Evolutionary conservation across 1,140 invertebrate genomes (phyloP), one percentile per base, ranked within the genome.

Genomic region (Pogonognathellus flavescens): DNA sequence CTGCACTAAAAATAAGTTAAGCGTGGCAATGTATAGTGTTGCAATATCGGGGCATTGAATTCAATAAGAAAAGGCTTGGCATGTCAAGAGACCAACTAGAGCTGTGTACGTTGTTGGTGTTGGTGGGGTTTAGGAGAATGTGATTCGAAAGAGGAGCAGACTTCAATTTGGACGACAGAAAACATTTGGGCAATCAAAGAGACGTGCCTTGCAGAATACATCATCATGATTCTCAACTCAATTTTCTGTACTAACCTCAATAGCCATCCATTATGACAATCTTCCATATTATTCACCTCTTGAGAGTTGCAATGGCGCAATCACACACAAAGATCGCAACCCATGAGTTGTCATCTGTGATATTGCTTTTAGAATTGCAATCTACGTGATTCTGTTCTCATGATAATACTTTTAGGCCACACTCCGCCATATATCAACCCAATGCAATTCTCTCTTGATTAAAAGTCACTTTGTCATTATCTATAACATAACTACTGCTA

Each of bases 171-270:
- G 62, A 66, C 25, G 62, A 66, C 62, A 66, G 18, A 62, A 20
- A 66, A 20, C 62, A 66, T 66, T 66, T 66, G 62, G 25, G 22
- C 62, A 66, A 66, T 66, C 62, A 66, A 66, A 66, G 20, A 20
- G 20, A 66, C 25, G 20, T 66, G 62, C 62, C 11, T 31, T 25
- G 22, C 20, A 66, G 62, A 66, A 66, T 66, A 66, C 62, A 66
- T 66, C 62, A 66, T 66, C 20, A 66, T 66, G 62, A 66, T 66
- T 25, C 62, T 66, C 62, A 25, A 66, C 18, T 66, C 62, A 66
- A 66, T 14, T 66, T 20, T 66, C 62, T 20, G 22, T 66, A 13
- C 62, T 66, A 25, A 66, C 62, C 62, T 66, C 62, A 66, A 66
- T 66, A 25, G 20, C 13, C 62, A 66, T 25, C 62, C 62, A 66